A percentile compares a stretch with the other conserved stretches of the same genome.
phyloP scores from a whole-genome alignment of 2,797 vertebrate species.

The Sebastes wilsoni region DNA sequence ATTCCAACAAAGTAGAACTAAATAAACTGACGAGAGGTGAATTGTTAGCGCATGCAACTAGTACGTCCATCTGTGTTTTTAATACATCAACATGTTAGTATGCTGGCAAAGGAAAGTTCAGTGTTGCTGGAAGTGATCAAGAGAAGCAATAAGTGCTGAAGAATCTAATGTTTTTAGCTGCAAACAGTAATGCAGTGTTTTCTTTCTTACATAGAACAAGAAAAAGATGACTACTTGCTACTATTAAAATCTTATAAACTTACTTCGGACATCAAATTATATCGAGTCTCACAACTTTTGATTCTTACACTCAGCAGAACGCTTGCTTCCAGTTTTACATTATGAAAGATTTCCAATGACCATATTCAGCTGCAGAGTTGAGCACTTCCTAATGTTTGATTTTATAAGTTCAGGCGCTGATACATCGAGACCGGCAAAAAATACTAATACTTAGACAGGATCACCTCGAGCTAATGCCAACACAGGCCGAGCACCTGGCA shows the following conservation, averaged over 20 bases:
- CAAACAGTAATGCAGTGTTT: background rate
- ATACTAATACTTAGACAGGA: background rate
- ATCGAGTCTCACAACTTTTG: background rate
- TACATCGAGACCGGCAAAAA: background rate
- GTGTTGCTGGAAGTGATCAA: background rate
- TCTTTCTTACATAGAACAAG: background rate
- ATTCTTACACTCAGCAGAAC: background rate
- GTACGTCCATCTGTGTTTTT: background rate
- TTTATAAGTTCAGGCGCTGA: background rate
- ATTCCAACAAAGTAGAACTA: background rate
- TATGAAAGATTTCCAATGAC: background rate
- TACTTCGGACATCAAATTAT: background rate
- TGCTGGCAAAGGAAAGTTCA: slow-evolving; percentile 12
- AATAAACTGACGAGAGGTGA: background rate
- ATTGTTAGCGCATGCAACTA: slow-evolving; percentile 34
- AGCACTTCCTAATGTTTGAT: background rate
- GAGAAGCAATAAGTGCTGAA: background rate
- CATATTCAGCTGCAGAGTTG: background rate
- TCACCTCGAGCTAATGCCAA: background rate
- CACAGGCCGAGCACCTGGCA: background rate
- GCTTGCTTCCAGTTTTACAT: background rate
- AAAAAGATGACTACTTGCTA: background rate
- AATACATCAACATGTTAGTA: background rate
- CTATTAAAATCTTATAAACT: background rate
- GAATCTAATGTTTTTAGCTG: background rate